These are phyloP conservation scores for Cryptotis parvus DNA, from an alignment of 2,113 vertebrate genomes.

Conservation along the genomic window DNA sequence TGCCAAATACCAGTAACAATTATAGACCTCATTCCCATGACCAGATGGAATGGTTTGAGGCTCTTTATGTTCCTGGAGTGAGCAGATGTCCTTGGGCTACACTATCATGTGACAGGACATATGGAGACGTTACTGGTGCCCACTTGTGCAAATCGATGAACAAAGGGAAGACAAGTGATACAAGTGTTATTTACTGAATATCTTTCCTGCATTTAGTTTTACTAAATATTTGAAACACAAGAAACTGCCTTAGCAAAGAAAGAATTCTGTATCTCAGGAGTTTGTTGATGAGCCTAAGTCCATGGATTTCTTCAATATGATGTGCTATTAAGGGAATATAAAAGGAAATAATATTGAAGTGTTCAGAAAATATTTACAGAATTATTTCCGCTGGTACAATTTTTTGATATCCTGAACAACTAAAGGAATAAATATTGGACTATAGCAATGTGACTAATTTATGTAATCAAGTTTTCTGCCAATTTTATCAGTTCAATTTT, in stretches of 20 bases:
- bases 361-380: background rate
- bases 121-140: too few species aligned
- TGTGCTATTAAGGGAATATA: too few species aligned
- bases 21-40: too few species aligned
- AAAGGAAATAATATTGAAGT: slow-evolving; percentile 11
- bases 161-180: too few species aligned
- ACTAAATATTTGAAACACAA: slow-evolving; percentile 5
- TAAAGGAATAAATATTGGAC: background rate
- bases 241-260: background rate
- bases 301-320: background rate
- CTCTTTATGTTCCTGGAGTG: too few species aligned
- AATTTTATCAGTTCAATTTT: slow-evolving; percentile 31
- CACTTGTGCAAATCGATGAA: too few species aligned
- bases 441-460: background rate
- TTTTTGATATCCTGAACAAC: background rate
- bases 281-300: background rate
- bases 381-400: slow-evolving; percentile 16
- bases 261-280: background rate
- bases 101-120: too few species aligned
- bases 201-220: background rate
- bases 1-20: too few species aligned
- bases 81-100: too few species aligned
- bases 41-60: too few species aligned
- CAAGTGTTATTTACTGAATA: too few species aligned
- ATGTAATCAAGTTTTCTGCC: background rate